These are phyloP conservation scores for Choloepus didactylus DNA, from an alignment of 2,797 vertebrate genomes.

Conservation along the genomic window DNA sequence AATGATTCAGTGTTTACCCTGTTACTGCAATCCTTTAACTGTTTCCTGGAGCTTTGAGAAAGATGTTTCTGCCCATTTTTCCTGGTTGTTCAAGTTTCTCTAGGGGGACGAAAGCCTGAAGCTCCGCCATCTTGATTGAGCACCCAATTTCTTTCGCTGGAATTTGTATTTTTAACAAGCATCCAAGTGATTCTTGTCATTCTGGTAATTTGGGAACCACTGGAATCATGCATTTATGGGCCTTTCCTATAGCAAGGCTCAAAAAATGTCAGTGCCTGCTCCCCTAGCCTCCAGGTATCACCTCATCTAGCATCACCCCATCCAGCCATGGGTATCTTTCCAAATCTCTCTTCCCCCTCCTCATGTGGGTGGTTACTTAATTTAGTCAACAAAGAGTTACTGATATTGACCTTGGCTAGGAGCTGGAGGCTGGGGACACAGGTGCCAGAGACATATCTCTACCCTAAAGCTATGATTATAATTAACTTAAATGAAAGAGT, in stretches of 20 bases:
- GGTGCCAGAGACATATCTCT: neutral
- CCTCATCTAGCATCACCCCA: neutral
- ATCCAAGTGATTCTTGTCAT: neutral
- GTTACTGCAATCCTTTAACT: no score
- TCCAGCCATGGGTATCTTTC: neutral
- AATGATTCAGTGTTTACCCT: no score
- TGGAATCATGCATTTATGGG: neutral
- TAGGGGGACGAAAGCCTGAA: no score
- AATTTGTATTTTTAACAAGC: neutral
- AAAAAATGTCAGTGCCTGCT: neutral
- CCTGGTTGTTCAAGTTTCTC: no score
- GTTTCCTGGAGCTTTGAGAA: no score
- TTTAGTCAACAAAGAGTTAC: slow-evolving; percentile 1
- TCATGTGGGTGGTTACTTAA: neutral
- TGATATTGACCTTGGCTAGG: neutral
- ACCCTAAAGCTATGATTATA: neutral
- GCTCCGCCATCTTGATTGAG: no score
- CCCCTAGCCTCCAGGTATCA: neutral
- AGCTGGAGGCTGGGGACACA: neutral
- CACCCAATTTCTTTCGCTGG: no score
- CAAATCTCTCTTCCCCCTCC: neutral
- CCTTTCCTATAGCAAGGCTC: neutral
- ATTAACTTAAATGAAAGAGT: slow-evolving; percentile 18
- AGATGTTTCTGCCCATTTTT: no score
- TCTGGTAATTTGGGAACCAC: neutral